Evolutionary conservation across 2,797 vertebrate species (phyloP), one percentile per base, ranked within the genome.

Genomic region (Kryptopterus vitreolus): DNA sequence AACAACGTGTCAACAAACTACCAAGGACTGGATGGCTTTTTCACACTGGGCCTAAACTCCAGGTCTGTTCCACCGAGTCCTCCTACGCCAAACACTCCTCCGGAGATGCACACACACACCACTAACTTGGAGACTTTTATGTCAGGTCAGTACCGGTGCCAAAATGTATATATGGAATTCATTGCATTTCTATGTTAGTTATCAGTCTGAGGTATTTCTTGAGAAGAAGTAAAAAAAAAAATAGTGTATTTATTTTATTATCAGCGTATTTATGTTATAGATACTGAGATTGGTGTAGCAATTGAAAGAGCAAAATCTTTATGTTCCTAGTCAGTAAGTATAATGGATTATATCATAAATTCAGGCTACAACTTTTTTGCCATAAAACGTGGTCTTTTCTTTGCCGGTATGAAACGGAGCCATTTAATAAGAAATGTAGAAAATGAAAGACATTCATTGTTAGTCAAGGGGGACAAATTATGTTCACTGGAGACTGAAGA

Each of bases 1-100:
- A 77, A 76, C 81, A 82, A 80, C 76, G 83, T 79, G 81, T 82
- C 83, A 59, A 82, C 86, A 76, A 79, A 59, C 26, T 87, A 86
- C 81, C 85, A 69, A 80, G 88, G 90, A 77, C 84, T 89, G 70
- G 85, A 88, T 48, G 85, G 87, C 38, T 87, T 89, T 77, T 82
- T 69, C 68, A 88, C 88, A 38, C 82, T 81, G 76, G 90, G 88
- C 77, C 82, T 92, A 82, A 86, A 88, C 59, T 66, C 24, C 52
- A 73, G 70, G 75, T 81, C 68, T 68, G 58, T 72, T 72, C 73
- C 78, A 38, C 72, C 68, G 22, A 52, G 76, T 76, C 77, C 81
- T 66, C 69, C 75, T 84, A 80, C 88, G 71, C 15, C 59, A n/a
- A 75, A 63, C 38, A 29, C 15, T 31, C 22, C 35, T 58, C 83